These are phyloP conservation scores for Nomada fabriciana DNA, from an alignment of 2,888 invertebrate genomes.

Conservation along the genomic window DNA sequence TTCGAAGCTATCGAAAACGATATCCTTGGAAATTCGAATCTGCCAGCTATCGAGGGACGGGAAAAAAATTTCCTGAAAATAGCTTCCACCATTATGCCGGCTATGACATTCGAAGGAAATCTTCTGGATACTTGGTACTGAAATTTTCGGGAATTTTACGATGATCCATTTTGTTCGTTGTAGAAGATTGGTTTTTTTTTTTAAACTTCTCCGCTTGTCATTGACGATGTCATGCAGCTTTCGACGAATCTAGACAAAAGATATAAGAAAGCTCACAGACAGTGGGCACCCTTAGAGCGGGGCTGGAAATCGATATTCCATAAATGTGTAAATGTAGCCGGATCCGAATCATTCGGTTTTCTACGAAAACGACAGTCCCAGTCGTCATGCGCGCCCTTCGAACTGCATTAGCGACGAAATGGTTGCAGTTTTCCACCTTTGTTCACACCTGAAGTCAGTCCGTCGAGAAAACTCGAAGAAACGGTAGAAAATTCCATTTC, in stretches of 20 bases:
- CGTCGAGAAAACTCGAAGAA: background rate
- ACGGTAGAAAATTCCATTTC: background rate
- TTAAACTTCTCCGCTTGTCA: too few species aligned
- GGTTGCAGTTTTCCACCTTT: background rate
- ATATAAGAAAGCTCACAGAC: conserved; percentile 62
- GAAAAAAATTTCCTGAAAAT: background rate
- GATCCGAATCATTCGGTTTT: conserved; percentile 70
- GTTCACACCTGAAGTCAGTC: background rate
- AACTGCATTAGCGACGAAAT: conserved; percentile 41
- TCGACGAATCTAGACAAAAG: conserved; percentile 50
- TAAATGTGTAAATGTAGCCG: conserved; percentile 81
- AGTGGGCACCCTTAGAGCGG: conserved; percentile 6
- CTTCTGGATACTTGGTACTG: background rate
- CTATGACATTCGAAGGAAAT: background rate
- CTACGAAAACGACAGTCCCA: conserved; percentile 43
- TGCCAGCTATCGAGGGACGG: background rate
- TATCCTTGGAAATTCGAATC: conserved; percentile 18
- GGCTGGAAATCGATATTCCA: conserved; percentile 79
- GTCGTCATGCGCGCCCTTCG: background rate
- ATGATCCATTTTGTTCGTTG: too few species aligned
- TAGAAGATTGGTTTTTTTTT: too few species aligned
- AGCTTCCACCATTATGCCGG: background rate
- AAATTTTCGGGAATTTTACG: too few species aligned
- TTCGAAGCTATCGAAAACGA: conserved; percentile 13
- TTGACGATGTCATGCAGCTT: background rate